Evolutionary conservation across 1,140 invertebrate species (phyloP), one percentile per base, ranked within the genome.

Genomic region (Drosophila busckii): DNA sequence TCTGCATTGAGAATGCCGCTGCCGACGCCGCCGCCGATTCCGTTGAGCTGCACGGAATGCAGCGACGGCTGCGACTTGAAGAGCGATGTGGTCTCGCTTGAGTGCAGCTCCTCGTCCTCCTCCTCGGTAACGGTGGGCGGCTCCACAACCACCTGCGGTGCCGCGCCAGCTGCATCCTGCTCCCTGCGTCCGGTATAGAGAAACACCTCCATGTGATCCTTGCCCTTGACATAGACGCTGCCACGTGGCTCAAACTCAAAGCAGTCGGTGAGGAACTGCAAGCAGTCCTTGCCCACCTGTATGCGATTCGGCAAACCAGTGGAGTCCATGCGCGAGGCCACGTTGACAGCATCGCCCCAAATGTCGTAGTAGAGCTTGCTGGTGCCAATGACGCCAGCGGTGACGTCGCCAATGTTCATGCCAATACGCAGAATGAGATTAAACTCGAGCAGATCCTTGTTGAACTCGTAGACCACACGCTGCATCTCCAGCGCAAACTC

Each of bases 301-400:
- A 98, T 96, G 41, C 93, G 89, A 44, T 95, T 94, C 3, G 92
- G 90, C 0, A 98, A 91, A 0, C 96, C 95, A 0, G 95, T 97
- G 0, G 96, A 97, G 84, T 99, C 97, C 97, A 96, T 98, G 41
- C 97, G 89, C 2, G 95, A 97, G 0, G 97, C 96, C 41, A 99
- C 97, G 88, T 99, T 99, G 0, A 98, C 97, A 0, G 97, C 96
- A 88, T 99, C 97, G 0, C 98, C 97, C 98, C 98, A 99, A 41
- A 99, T 98, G 87, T 99, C 98, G 67, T 98, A 99, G 76, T 97
- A 96, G 9, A 98, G 89, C 84, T 98, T 99, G 0, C 95, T 95
- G 0, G 97, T 98, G 0, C 97, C 97, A 35, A 99, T 98, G 0
- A 99, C 97, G 2, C 97, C 98, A 0, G 96, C 96, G 0, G 96